These are phyloP conservation scores for Tetramorium simillimum DNA, from an alignment of 1,140 invertebrate species.

Conservation along the genomic window DNA sequence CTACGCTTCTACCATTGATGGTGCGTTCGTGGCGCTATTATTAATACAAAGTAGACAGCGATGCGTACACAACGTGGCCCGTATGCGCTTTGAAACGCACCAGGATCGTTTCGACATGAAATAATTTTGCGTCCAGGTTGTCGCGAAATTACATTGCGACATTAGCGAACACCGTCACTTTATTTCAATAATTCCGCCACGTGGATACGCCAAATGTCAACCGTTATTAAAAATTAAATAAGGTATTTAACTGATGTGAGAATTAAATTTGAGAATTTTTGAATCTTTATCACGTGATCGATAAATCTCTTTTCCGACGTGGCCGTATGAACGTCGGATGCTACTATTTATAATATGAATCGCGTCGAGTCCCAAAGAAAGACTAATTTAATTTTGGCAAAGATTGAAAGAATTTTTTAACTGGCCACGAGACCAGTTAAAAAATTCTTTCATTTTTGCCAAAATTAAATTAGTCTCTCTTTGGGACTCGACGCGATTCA, in stretches of 20 bases:
- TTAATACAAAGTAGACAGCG: conserved; percentile 61
- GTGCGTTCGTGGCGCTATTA: conserved; percentile 48
- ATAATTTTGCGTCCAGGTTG: conserved; percentile 22
- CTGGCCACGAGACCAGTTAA: too few relatives aligned
- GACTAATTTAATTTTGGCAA: too few relatives aligned
- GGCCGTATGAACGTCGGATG: too few relatives aligned
- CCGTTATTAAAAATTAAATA: not conserved
- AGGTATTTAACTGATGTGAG: not conserved
- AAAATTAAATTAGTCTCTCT: too few relatives aligned
- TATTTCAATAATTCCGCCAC: conserved; percentile 41
- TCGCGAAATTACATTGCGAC: conserved; percentile 32
- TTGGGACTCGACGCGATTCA: too few relatives aligned
- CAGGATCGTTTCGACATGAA: conserved; percentile 36
- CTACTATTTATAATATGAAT: too few relatives aligned
- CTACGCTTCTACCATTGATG: conserved; percentile 28
- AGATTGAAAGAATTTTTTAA: too few relatives aligned
- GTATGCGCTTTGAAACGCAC: conserved; percentile 42
- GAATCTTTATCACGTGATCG: not conserved
- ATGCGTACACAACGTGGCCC: conserved; percentile 32
- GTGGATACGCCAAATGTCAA: not conserved
- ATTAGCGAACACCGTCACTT: conserved; percentile 47
- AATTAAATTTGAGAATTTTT: not conserved
- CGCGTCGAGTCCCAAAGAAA: too few relatives aligned
- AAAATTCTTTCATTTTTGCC: too few relatives aligned
- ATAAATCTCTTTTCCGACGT: not conserved